Evolutionary conservation across 1,140 invertebrate genomes (phyloP).

Genomic region (Sinella curviseta): DNA sequence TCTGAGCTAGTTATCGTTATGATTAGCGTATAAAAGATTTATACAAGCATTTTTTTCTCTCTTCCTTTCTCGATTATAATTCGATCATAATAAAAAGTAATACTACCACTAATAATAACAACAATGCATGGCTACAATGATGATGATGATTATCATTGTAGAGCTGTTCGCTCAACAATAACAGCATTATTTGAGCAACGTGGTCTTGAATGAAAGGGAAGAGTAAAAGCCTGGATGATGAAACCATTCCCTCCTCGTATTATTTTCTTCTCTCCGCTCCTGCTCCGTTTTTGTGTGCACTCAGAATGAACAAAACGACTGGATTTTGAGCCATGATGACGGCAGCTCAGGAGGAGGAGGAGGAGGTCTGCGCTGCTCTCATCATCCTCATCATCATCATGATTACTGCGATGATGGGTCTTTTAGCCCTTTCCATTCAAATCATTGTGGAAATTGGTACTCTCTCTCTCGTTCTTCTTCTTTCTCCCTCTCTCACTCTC

Average conservation of each 20-base stretch:
- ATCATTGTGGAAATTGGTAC: background rate
- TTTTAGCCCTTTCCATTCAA: background rate
- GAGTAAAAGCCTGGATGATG: background rate
- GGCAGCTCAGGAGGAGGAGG: background rate
- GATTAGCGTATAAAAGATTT: background rate
- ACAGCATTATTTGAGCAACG: background rate
- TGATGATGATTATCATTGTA: background rate
- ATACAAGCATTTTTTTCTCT: background rate
- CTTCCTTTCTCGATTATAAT: background rate
- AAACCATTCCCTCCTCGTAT: background rate
- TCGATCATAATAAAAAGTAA: background rate
- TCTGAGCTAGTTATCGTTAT: background rate
- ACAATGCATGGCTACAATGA: background rate
- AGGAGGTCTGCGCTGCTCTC: background rate
- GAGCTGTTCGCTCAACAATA: background rate
- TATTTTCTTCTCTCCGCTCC: background rate
- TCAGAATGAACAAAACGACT: background rate
- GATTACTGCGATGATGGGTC: slow-evolving; percentile 1
- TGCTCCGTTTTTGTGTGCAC: background rate
- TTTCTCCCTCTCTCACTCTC: no score
- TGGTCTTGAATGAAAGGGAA: background rate
- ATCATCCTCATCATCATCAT: background rate
- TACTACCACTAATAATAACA: background rate
- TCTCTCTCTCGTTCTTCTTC: background rate
- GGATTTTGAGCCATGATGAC: background rate